Evolutionary conservation across 2,113 vertebrate genomes (phyloP).

Genomic region (Paratilapia polleni): DNA sequence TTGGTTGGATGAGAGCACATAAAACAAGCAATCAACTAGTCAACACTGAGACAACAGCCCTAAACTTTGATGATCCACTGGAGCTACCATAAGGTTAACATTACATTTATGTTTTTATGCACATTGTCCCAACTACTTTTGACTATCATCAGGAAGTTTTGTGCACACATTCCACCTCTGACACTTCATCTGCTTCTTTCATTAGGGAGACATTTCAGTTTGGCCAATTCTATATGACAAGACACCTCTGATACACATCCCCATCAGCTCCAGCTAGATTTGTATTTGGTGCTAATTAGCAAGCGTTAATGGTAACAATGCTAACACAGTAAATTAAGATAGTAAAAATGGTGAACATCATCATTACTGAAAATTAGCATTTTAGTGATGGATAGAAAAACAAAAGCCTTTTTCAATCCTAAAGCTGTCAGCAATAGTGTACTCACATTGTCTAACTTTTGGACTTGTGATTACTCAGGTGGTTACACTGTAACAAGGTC

Average conservation of each 20-base stretch:
- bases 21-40: not conserved
- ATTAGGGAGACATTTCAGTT: too few relatives aligned
- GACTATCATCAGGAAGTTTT: not conserved
- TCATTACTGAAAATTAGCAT: not conserved
- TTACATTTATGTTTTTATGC: not conserved
- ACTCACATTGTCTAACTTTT: not conserved
- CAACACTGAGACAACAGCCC: not conserved
- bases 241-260: not conserved
- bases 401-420: fast-evolving
- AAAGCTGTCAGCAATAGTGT: not conserved
- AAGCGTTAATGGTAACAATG: too few relatives aligned
- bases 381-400: not conserved
- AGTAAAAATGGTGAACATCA: too few relatives aligned
- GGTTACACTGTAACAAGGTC: not conserved
- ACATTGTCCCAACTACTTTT: not conserved
- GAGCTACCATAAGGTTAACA: not conserved
- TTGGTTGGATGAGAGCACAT: not conserved
- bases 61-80: not conserved
- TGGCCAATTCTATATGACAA: too few relatives aligned
- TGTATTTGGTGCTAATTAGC: too few relatives aligned
- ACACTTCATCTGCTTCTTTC: not conserved
- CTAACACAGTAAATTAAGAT: too few relatives aligned
- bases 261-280: not conserved
- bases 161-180: not conserved
- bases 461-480: not conserved